Evolutionary conservation across 2,888 invertebrate genomes (phyloP).

Genomic region (Lissocephala sabroskyi): DNA sequence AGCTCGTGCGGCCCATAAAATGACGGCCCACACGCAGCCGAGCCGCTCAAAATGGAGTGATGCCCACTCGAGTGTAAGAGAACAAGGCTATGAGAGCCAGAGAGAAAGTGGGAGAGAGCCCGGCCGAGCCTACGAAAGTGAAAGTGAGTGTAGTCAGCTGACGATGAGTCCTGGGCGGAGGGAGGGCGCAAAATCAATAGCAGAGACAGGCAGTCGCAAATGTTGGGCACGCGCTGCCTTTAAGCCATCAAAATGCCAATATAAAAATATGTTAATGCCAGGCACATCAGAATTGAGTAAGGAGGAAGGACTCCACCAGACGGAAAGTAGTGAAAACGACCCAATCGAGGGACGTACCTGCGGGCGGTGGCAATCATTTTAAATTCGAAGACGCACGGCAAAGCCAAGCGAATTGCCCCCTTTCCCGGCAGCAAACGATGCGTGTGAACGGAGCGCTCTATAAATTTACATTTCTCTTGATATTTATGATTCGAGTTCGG

Average conservation of each 20-base stretch:
- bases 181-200: slow-evolving; percentile 53
- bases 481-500: slow-evolving; percentile 34
- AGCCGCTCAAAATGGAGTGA: background rate
- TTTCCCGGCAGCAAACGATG: slow-evolving; percentile 9
- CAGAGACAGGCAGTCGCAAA: slow-evolving; percentile 10
- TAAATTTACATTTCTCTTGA: slow-evolving; percentile 21
- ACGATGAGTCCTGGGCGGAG: slow-evolving; percentile 17
- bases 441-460: slow-evolving; percentile 39
- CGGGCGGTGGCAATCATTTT: slow-evolving; percentile 18
- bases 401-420: background rate
- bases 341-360: slow-evolving; percentile 17
- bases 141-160: slow-evolving; percentile 13
- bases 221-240: slow-evolving; percentile 25
- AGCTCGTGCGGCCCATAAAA: slow-evolving; percentile 60
- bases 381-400: slow-evolving; percentile 5
- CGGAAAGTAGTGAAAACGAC: background rate
- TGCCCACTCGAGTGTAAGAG: background rate
- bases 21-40: slow-evolving; percentile 13
- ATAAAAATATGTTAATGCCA: slow-evolving; percentile 15
- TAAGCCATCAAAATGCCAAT: slow-evolving; percentile 26
- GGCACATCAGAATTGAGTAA: slow-evolving; percentile 25
- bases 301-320: slow-evolving; percentile 24
- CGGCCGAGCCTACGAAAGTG: slow-evolving; percentile 6
- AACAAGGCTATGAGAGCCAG: background rate
- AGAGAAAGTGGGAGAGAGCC: slow-evolving; percentile 1